Conservation (phyloP, 2,797 vertebrate species). For the Aselliscus stoliczkanus region DNA sequence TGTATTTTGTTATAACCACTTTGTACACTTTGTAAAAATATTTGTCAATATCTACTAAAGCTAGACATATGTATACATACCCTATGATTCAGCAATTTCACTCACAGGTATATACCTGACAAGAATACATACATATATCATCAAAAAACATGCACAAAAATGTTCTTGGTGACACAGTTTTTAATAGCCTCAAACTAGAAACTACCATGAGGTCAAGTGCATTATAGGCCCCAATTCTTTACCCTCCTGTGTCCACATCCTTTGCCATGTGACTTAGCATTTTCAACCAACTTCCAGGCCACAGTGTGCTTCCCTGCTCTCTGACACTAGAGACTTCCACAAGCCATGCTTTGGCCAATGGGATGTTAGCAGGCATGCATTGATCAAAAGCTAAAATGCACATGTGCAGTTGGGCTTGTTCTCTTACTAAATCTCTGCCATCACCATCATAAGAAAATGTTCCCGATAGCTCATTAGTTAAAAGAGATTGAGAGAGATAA, state of each 20-base stretch:
- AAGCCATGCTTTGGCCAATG: neutral
- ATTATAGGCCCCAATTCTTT: neutral
- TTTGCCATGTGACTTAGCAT: neutral
- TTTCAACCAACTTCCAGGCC: neutral
- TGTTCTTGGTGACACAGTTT: neutral
- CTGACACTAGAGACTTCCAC: neutral
- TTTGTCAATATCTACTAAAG: neutral
- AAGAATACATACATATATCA: neutral
- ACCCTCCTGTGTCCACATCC: neutral
- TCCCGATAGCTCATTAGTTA: neutral
- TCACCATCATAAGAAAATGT: neutral
- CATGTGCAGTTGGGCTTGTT: neutral
- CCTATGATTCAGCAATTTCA: neutral
- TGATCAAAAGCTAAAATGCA: neutral
- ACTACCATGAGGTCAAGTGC: neutral
- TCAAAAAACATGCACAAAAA: neutral
- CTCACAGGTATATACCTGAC: neutral
- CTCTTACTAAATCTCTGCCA: neutral
- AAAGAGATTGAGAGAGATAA: neutral
- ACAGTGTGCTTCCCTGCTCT: neutral
- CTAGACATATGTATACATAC: neutral
- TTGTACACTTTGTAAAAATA: neutral
- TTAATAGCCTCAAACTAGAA: neutral
- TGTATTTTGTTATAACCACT: neutral
- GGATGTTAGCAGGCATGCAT: neutral